A percentile compares a stretch with the other conserved stretches of the same genome.
Evolutionary conservation across 2,797 vertebrate genomes (phyloP).

Genomic region (Ficedula albicollis): DNA sequence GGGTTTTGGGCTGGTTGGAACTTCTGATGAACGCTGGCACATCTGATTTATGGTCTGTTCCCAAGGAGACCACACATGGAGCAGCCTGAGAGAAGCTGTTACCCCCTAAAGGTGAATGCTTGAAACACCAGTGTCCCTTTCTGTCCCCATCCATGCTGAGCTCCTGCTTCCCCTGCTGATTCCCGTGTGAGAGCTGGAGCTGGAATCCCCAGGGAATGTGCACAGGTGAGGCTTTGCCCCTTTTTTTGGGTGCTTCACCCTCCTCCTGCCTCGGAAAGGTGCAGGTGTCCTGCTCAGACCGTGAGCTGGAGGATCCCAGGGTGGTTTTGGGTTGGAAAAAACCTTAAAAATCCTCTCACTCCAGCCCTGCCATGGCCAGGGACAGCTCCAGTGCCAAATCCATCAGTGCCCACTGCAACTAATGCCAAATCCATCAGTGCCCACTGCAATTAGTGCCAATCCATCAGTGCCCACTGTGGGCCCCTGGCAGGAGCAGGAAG

Average conservation of each 20-base stretch:
- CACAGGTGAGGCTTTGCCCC: fast-evolving
- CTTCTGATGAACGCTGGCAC: slow-evolving; percentile 51
- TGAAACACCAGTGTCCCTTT: not conserved
- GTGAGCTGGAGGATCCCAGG: not conserved
- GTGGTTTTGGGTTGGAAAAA: not conserved
- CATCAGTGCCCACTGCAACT: no score
- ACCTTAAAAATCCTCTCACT: not conserved
- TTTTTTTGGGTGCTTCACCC: not conserved
- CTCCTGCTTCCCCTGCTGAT: not conserved
- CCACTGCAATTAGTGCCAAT: not conserved
- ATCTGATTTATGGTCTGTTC: slow-evolving; percentile 66
- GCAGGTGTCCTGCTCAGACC: not conserved
- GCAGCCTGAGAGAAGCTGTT: slow-evolving; percentile 29
- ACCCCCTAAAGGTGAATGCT: slow-evolving; percentile 53
- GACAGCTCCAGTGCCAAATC: not conserved
- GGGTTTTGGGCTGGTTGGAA: slow-evolving; percentile 18
- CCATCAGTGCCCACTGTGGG: not conserved
- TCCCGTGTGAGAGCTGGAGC: not conserved
- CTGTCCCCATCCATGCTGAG: not conserved
- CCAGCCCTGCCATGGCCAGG: not conserved
- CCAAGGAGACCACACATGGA: slow-evolving; percentile 61
- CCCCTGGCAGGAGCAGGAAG: not conserved
- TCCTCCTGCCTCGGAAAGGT: fast-evolving
- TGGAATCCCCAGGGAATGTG: fast-evolving
- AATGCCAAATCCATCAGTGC: not conserved